These are phyloP conservation scores for Poecilia velifera DNA, from an alignment of 2,797 vertebrate species.

Conservation along the genomic window DNA sequence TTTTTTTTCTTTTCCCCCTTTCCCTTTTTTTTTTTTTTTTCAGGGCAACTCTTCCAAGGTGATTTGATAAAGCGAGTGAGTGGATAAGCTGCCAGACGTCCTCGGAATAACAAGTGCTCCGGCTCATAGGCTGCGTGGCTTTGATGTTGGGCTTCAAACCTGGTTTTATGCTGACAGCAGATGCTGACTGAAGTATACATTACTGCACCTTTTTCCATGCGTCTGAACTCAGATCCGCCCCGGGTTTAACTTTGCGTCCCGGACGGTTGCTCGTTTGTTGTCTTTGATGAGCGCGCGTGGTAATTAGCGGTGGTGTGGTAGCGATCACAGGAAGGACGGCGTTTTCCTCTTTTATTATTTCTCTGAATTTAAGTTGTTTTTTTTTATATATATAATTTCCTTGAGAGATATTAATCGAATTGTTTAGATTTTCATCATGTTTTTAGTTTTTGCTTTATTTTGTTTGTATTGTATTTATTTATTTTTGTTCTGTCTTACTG, in stretches of 20 bases:
- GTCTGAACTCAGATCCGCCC: conserved; percentile 46
- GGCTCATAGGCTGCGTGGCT: conserved; percentile 70
- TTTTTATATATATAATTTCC: background rate
- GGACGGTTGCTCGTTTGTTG: conserved; percentile 42
- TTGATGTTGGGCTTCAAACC: conserved; percentile 78
- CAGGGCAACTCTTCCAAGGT: conserved; percentile 72
- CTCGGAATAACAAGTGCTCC: conserved; percentile 78
- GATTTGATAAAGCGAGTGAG: conserved; percentile 77
- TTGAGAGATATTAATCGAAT: conserved; percentile 13
- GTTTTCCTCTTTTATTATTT: conserved; percentile 1
- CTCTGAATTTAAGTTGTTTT: conserved; percentile 17
- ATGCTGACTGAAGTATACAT: conserved; percentile 68
- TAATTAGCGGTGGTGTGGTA: conserved; percentile 29
- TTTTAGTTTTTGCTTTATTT: background rate
- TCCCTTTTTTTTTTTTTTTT: conserved; percentile 39
- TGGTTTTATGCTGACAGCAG: conserved; percentile 75
- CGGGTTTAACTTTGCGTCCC: conserved; percentile 49
- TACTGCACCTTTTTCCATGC: conserved; percentile 47
- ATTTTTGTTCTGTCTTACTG: background rate
- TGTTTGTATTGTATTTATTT: conserved; percentile 10
- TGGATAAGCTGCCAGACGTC: conserved; percentile 75
- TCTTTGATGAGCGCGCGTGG: conserved; percentile 42
- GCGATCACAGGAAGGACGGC: conserved; percentile 18
- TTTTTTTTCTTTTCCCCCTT: conserved; percentile 50
- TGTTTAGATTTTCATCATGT: background rate